Evolutionary conservation across 1,140 invertebrate genomes (phyloP).

Genomic region (Tetramorium parvispinum): DNA sequence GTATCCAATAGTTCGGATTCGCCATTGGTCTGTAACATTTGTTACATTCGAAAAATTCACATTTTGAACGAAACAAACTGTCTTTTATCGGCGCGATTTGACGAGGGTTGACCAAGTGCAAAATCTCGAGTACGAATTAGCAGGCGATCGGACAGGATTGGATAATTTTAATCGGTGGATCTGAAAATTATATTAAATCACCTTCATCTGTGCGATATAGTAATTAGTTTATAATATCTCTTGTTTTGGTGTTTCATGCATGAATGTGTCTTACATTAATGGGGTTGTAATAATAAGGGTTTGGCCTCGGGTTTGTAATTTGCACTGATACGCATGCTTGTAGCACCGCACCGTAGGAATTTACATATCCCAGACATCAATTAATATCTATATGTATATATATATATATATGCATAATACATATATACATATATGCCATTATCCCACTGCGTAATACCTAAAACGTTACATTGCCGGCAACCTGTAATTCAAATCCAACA

Average conservation of each 20-base stretch:
- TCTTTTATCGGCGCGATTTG: not conserved
- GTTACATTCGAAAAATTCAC: constrained; percentile 44
- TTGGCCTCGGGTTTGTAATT: constrained; percentile 47
- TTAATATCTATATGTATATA: constrained; percentile 45
- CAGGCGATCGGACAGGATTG: not conserved
- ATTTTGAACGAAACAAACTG: constrained; percentile 6
- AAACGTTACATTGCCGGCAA: constrained; percentile 32
- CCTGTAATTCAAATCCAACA: constrained; percentile 38
- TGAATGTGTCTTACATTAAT: constrained; percentile 40
- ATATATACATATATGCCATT: not conserved
- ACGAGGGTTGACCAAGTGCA: not conserved
- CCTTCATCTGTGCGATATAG: not conserved
- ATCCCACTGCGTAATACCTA: constrained; percentile 19
- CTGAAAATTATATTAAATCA: not conserved
- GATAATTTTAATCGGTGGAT: constrained; percentile 30
- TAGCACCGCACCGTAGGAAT: constrained; percentile 34
- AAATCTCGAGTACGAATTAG: not conserved
- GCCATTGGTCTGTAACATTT: constrained; percentile 42
- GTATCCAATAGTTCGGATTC: constrained; percentile 19
- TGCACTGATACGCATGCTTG: constrained; percentile 56
- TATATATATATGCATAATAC: not conserved
- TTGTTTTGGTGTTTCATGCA: constrained; percentile 2
- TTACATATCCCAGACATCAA: constrained; percentile 59
- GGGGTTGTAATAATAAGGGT: constrained; percentile 20
- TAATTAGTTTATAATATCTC: not conserved